These are phyloP conservation scores for Archocentrus centrarchus DNA, from an alignment of 2,113 vertebrate genomes.

Conservation along the genomic window DNA sequence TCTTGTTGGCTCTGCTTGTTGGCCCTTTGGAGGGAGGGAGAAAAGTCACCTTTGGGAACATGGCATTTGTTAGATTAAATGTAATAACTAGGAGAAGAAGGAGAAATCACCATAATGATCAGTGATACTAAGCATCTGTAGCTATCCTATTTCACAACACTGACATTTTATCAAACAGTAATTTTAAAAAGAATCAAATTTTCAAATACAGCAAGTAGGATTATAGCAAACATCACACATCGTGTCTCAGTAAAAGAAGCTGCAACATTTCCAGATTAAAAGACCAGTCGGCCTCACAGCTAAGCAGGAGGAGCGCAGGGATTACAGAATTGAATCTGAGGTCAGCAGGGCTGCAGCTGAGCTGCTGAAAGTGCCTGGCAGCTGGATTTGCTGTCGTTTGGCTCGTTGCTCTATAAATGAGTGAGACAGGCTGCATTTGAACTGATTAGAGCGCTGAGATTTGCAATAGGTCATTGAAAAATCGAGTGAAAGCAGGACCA, in stretches of 20 bases:
- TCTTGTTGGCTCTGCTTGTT: too few species aligned
- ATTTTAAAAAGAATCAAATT: background rate
- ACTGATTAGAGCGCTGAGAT: constrained; percentile 47
- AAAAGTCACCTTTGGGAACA: background rate
- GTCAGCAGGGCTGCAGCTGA: constrained; percentile 30
- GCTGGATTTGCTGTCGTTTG: constrained; percentile 57
- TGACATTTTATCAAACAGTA: background rate
- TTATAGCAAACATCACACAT: background rate
- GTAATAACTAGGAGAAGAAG: background rate
- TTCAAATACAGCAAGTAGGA: background rate
- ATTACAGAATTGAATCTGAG: constrained; percentile 42
- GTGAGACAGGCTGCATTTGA: constrained; percentile 31
- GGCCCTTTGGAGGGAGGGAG: background rate
- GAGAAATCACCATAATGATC: background rate
- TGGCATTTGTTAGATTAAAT: background rate
- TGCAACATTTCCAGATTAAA: background rate
- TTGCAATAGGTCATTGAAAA: background rate
- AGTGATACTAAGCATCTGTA: background rate
- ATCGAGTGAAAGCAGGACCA: background rate
- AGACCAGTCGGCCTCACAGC: background rate
- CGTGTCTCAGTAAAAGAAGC: background rate
- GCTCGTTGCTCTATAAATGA: constrained; percentile 28
- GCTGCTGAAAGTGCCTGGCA: constrained; percentile 36
- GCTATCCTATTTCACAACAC: background rate
- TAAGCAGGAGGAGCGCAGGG: constrained; percentile 10